These are phyloP conservation scores for Celastrina argiolus DNA, from an alignment of 2,888 invertebrate genomes.

Conservation along the genomic window DNA sequence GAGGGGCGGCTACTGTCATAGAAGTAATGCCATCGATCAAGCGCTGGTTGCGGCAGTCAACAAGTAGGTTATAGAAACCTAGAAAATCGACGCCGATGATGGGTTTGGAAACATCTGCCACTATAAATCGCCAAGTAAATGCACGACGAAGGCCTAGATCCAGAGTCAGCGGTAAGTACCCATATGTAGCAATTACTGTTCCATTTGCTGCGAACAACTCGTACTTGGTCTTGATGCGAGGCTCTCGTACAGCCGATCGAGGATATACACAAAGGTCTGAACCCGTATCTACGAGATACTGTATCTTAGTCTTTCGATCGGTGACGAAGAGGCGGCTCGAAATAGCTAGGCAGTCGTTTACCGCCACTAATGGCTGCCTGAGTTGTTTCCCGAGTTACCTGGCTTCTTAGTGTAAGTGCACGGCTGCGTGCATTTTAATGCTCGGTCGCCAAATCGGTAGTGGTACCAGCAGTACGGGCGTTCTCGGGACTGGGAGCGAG, in stretches of 20 bases:
- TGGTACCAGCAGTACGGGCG: not conserved
- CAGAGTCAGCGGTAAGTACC: slow-evolving; percentile 22
- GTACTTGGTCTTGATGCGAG: slow-evolving; percentile 29
- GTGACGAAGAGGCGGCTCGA: slow-evolving; percentile 29
- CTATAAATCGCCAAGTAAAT: slow-evolving; percentile 41
- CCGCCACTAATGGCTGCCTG: not conserved
- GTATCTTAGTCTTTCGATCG: slow-evolving; percentile 26
- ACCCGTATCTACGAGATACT: slow-evolving; percentile 28
- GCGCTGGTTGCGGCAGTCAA: not conserved
- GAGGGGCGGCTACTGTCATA: not conserved
- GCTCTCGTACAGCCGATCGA: slow-evolving; percentile 22
- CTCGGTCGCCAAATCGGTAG: not conserved
- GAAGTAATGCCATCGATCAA: not conserved
- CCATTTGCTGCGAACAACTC: slow-evolving; percentile 43
- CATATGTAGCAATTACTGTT: slow-evolving; percentile 36
- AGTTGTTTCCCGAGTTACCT: slow-evolving; percentile 1
- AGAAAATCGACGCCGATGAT: slow-evolving; percentile 47
- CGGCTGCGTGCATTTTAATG: not conserved
- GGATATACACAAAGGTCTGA: slow-evolving; percentile 30
- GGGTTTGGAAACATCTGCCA: slow-evolving; percentile 43
- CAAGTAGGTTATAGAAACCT: slow-evolving; percentile 14
- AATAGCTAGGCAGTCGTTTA: slow-evolving; percentile 21
- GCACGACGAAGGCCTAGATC: slow-evolving; percentile 31
- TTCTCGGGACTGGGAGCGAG: not conserved
- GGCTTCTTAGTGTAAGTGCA: not conserved